Evolutionary conservation across 2,797 vertebrate species (phyloP).

Genomic region (Coluber constrictor): DNA sequence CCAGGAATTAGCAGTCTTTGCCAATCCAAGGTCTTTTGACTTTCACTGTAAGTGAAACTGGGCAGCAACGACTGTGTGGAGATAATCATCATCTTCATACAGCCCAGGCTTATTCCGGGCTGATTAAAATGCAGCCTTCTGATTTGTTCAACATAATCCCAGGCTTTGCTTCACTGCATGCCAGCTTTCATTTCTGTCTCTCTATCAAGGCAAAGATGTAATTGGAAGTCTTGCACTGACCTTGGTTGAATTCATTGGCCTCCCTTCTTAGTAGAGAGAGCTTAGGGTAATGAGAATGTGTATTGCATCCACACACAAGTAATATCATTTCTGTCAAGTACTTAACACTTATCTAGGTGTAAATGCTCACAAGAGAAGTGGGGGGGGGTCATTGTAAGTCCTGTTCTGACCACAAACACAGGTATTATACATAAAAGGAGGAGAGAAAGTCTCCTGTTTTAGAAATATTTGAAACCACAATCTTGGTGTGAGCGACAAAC

Average conservation of each 20-base stretch:
- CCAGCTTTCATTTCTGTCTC: background rate
- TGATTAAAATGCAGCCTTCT: slow-evolving; percentile 21
- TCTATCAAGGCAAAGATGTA: slow-evolving; percentile 32
- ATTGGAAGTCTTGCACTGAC: slow-evolving; percentile 23
- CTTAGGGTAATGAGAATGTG: background rate
- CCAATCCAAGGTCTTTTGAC: slow-evolving; percentile 80
- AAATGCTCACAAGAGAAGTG: background rate
- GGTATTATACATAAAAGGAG: background rate
- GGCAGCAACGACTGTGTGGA: background rate
- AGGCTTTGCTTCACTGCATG: slow-evolving; percentile 17
- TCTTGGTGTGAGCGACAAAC: background rate
- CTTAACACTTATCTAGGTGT: background rate
- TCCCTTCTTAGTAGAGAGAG: background rate
- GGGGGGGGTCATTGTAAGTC: too few relatives aligned
- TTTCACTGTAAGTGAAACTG: slow-evolving; percentile 58
- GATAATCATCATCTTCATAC: background rate
- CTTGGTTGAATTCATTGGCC: slow-evolving; percentile 18
- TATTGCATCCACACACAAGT: slow-evolving; percentile 15
- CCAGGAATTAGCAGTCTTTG: slow-evolving; percentile 72
- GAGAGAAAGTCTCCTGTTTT: too few relatives aligned
- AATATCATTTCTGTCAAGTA: slow-evolving; percentile 25
- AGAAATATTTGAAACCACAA: background rate
- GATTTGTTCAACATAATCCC: background rate
- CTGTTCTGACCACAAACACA: background rate
- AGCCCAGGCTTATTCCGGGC: fast-evolving